Evolutionary conservation across 2,888 invertebrate species (phyloP).

Genomic region (Oxycera nigricornis): DNA sequence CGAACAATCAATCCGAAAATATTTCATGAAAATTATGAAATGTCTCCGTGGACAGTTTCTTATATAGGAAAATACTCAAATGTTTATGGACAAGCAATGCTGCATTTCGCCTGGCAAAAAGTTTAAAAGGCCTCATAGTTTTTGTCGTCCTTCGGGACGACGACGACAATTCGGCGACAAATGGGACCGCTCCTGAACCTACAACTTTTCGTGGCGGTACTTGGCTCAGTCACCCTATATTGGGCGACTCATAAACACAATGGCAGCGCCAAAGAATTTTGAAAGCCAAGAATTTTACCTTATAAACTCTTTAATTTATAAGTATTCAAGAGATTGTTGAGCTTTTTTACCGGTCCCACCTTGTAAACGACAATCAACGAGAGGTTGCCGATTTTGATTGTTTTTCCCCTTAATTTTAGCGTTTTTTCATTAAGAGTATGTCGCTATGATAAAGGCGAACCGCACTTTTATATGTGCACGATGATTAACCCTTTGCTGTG

Average conservation of each 20-base stretch:
- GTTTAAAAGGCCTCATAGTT: too few relatives aligned
- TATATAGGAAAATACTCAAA: too few relatives aligned
- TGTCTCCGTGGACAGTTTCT: too few relatives aligned
- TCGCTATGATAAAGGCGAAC: conserved; percentile 14
- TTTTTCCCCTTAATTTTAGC: conserved; percentile 24
- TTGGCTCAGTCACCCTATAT: conserved; percentile 45
- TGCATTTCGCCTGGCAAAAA: too few relatives aligned
- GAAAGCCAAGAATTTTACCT: conserved; percentile 63
- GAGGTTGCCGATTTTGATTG: conserved; percentile 32
- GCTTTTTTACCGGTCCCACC: conserved; percentile 47
- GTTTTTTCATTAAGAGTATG: conserved; percentile 35
- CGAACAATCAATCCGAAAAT: too few relatives aligned
- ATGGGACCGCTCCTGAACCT: conserved; percentile 37
- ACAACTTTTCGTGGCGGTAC: conserved; percentile 30
- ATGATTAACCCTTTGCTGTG: neutral
- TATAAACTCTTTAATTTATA: conserved; percentile 62
- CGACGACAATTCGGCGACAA: too few relatives aligned
- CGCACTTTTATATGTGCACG: neutral
- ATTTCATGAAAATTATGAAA: too few relatives aligned
- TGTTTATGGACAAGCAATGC: too few relatives aligned
- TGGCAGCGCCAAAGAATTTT: conserved; percentile 55
- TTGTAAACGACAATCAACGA: conserved; percentile 11
- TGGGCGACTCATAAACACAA: conserved; percentile 28
- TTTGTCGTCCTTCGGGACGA: too few relatives aligned
- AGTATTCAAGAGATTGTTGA: conserved; percentile 61